Evolutionary conservation across 1,140 invertebrate genomes (phyloP), one percentile per base, ranked within the genome.

Genomic region (Phthorimaea operculella): DNA sequence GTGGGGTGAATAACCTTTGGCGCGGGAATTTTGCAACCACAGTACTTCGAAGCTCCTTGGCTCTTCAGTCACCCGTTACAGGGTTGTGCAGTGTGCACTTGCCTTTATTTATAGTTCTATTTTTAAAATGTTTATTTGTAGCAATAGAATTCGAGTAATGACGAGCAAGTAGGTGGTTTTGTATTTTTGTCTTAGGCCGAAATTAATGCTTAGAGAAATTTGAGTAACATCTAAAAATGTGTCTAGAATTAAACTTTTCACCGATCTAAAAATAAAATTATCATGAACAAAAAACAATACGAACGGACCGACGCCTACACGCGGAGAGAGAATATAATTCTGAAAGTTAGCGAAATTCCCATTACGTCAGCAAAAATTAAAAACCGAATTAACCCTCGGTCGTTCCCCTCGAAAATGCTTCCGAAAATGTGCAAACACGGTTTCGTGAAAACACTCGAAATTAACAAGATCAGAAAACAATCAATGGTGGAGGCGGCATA

Each of bases 21-120:
- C 64, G 71, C 64, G 70, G 50, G 62, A 72, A 75, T 79, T 76
- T 72, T 69, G 72, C 74, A 72, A 74, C 74, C 72, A 62, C 78
- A 72, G 74, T 66, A 60, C 59, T 61, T 54, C 52, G 55, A 42
- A 42, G 39, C 55, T 59, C 59, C 51, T 59, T 51, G 57, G 53
- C 48, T 50, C 58, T 63, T 59, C 49, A 55, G 45, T 52, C 63
- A 28, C 28, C 50, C 51, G n/a, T 56, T 14, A 42, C 15, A 77
- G 74, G 72, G 74, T 33, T 76, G 60, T 28, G 21, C 21, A 28
- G 21, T 28, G 21, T 28, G 21, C 21, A 15, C 57, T 18, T 28
- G 14, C 17, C 10, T 34, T 18, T n/a, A 21, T 52, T 12, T 4
- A 39, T 33, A 49, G 51, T 54, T 54, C 50, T 51, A 58, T 58